These are phyloP conservation scores for Epicauta chinensis DNA, from an alignment of 1,140 invertebrate genomes.

Conservation along the genomic window DNA sequence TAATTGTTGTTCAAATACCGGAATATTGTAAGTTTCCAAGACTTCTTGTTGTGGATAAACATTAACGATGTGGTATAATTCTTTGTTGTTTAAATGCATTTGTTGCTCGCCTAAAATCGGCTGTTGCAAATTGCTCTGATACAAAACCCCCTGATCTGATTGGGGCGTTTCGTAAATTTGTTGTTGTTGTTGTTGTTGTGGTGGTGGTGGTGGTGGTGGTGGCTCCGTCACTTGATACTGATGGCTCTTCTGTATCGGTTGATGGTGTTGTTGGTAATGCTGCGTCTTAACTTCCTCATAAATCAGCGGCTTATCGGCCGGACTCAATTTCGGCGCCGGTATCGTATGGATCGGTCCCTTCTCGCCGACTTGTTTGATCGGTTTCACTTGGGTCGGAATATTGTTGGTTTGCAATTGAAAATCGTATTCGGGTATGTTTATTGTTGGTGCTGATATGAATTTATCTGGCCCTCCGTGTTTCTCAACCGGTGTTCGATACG, in stretches of 20 bases:
- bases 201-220: not conserved
- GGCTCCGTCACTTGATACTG: conserved; percentile 46
- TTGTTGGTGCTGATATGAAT: conserved; percentile 20
- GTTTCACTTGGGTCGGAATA: conserved; percentile 30
- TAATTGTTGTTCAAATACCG: conserved; percentile 40
- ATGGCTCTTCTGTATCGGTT: conserved; percentile 21
- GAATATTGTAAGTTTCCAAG: conserved; percentile 20
- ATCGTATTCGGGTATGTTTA: conserved; percentile 29
- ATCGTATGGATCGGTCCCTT: conserved; percentile 75
- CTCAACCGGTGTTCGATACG: conserved; percentile 5
- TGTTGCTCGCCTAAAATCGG: not conserved
- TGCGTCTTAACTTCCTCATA: conserved; percentile 18
- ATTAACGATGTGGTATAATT: conserved; percentile 51
- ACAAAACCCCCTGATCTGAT: not conserved
- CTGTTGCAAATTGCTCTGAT: conserved; percentile 40
- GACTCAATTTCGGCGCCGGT: conserved; percentile 69
- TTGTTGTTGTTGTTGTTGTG: conserved; percentile 3
- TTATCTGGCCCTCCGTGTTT: not conserved
- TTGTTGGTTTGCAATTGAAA: conserved; percentile 38
- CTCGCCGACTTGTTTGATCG: conserved; percentile 45
- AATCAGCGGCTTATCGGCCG: conserved; percentile 31
- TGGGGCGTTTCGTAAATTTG: not conserved
- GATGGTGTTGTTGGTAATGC: conserved; percentile 2
- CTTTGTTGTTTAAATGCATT: conserved; percentile 17
- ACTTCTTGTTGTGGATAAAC: conserved; percentile 45